Conservation (phyloP, 2,888 invertebrate species). For the Tenodera sinensis region DNA sequence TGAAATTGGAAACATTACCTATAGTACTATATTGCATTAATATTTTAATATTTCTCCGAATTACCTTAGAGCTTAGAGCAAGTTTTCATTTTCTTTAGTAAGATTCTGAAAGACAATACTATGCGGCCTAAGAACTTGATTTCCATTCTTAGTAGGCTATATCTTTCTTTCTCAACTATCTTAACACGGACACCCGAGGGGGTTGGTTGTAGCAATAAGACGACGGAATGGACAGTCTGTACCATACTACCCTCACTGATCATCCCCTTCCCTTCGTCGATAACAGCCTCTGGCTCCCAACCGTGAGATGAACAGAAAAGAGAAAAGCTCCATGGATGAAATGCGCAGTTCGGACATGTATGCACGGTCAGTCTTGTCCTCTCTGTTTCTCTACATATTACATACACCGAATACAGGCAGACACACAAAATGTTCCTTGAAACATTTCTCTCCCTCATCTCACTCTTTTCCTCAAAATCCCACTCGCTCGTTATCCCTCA, state of each 20-base stretch:
- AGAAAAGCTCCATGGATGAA: neutral
- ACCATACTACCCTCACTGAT: slow-evolving; percentile 16
- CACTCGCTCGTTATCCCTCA: slow-evolving; percentile 36
- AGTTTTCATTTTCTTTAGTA: too few species aligned
- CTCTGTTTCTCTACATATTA: neutral
- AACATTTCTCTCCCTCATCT: slow-evolving; percentile 32
- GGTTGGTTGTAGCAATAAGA: slow-evolving; percentile 6
- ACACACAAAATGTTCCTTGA: slow-evolving; percentile 17
- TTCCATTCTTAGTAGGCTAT: slow-evolving; percentile 22
- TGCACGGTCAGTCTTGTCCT: neutral
- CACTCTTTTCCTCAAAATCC: slow-evolving; percentile 33
- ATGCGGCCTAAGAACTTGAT: neutral
- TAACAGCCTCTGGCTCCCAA: slow-evolving; percentile 28
- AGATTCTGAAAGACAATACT: too few species aligned
- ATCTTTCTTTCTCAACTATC: slow-evolving; percentile 7
- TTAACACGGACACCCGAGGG: neutral
- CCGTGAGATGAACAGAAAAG: slow-evolving; percentile 1
- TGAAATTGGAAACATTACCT: too few species aligned
- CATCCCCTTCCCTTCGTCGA: slow-evolving; percentile 31
- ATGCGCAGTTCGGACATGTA: slow-evolving; percentile 1
- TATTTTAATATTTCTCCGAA: too few species aligned
- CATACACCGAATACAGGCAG: neutral
- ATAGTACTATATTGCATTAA: too few species aligned
- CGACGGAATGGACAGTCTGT: slow-evolving; percentile 20
- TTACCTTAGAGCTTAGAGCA: too few species aligned